Conservation (phyloP, 2,113 vertebrate species). For the Emydocephalus ijimae region DNA sequence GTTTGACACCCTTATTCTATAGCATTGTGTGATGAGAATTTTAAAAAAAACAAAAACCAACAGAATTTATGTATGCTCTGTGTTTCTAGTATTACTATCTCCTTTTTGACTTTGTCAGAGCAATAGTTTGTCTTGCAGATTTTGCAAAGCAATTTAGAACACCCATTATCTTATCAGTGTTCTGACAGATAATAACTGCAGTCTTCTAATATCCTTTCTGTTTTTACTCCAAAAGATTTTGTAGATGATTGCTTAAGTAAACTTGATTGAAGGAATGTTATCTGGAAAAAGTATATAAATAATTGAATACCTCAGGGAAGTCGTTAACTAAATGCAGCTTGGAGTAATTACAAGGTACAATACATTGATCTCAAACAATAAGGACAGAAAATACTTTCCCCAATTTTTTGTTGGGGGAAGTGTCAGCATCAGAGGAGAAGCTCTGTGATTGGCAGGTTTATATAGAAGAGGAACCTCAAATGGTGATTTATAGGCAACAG, state of each 20-base stretch:
- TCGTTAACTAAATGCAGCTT: background rate
- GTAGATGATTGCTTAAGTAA: background rate
- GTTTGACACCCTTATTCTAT: background rate
- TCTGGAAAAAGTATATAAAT: background rate
- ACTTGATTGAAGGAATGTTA: background rate
- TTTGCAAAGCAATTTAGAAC: constrained; percentile 3
- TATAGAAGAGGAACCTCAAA: background rate
- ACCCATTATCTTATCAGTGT: background rate
- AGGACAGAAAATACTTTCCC: background rate
- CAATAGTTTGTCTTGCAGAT: background rate
- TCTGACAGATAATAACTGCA: background rate
- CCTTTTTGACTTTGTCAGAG: background rate
- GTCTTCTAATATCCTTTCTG: background rate
- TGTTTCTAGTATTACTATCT: background rate
- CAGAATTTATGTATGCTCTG: background rate
- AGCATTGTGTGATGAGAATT: background rate
- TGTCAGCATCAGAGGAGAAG: background rate
- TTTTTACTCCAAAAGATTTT: background rate
- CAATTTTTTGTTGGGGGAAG: background rate
- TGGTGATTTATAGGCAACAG: background rate
- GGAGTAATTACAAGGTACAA: background rate
- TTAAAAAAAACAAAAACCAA: background rate
- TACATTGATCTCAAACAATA: background rate
- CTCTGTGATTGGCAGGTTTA: background rate
- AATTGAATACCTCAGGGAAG: background rate